Evolutionary conservation across 2,888 invertebrate genomes (phyloP), one percentile per base, ranked within the genome.

Genomic region (Sepiola atlantica): DNA sequence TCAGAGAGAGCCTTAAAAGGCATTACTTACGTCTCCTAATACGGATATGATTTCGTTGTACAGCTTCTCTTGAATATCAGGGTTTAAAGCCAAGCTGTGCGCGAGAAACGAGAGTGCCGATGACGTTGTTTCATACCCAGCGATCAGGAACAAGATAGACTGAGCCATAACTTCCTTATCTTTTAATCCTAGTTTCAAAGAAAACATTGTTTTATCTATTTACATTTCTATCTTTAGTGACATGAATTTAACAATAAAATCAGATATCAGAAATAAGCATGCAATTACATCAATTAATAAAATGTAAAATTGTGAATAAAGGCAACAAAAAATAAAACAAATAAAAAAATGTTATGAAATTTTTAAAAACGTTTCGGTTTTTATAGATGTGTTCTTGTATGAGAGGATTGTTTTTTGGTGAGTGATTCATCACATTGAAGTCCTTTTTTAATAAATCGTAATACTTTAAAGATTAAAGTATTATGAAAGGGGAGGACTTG

Each of bases 101-200:
- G 95, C 92, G 14, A 95, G 91, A 93, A 94, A 96, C 21, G 94
- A 94, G n/a, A 96, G 93, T 20, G 95, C 90, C 35, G 95, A 95
- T 12, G 96, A 95, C n/a, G 96, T 96, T 6, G 95, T 95, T 45
- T 95, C 96, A 93, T 95, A 96, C 0, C 96, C 96, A 93, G 96
- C 96, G 28, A 95, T 57, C 93, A 96, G 96, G 93, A 96, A 96
- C 14, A 95, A 90, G 94, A 96, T 95, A 2, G 95, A 95, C 93
- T 96, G 95, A 6, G 94, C 95, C 35, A 95, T 95, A 3, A 96
- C 94, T 94, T 96, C 93, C 35, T 61, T 35, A 28, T 93, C 93
- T n/a, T 55, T 93, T 18, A 93, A 35, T 24, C 55, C 93, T 93
- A 55, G 3, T n/a, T n/a, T 55, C 54, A 24, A 55, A 92, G 20